Evolutionary conservation across 2,113 vertebrate species (phyloP).

Genomic region (Python bivittatus): DNA sequence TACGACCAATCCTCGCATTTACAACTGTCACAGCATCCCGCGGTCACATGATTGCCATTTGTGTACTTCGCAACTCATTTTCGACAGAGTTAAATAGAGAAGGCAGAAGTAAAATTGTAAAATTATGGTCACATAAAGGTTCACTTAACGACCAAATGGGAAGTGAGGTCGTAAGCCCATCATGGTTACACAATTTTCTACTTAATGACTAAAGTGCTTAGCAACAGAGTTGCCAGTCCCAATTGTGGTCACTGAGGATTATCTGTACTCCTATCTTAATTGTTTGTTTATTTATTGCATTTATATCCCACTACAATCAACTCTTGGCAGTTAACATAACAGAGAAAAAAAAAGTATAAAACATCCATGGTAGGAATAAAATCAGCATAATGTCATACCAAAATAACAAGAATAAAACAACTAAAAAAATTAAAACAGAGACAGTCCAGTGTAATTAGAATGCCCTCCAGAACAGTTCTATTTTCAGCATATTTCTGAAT

Average conservation of each 20-base stretch:
- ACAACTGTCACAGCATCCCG: no score
- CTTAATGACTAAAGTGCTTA: not conserved
- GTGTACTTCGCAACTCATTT: not conserved
- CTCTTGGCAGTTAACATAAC: not conserved
- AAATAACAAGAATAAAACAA: not conserved
- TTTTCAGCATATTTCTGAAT: not conserved
- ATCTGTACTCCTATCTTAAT: not conserved
- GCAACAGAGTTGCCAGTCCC: not conserved
- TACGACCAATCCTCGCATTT: no score
- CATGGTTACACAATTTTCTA: not conserved
- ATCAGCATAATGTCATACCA: not conserved
- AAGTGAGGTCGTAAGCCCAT: not conserved
- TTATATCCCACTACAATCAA: not conserved
- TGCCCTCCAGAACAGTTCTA: not conserved
- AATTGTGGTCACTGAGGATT: not conserved
- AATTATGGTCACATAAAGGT: not conserved
- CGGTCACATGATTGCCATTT: not conserved
- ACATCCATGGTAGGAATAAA: not conserved
- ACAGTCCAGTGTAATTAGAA: not conserved
- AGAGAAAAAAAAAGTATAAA: rapidly evolving
- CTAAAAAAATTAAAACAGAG: not conserved
- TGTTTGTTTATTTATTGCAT: not conserved
- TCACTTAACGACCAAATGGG: not conserved
- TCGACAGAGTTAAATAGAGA: not conserved
- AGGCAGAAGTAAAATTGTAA: not conserved